Base-by-base conservation (phyloP, 1,140 invertebrate species). In the Bombus vancouverensis region DNA sequence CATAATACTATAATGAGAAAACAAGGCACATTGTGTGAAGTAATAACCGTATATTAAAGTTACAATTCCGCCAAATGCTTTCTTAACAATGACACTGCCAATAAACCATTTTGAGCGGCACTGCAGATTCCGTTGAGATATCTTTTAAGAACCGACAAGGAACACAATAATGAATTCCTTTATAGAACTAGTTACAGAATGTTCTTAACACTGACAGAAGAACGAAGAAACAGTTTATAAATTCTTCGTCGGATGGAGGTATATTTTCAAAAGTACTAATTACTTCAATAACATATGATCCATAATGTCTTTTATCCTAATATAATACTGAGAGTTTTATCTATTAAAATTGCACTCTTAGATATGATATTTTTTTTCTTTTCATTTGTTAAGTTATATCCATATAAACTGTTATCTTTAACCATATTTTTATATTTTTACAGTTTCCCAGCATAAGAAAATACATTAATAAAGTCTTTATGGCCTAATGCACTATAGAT, bases 1-100 rank as follows among this genome's bases (percentile, higher is more conserved):
- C 77, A 68, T 87, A 81, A 83, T 84, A 83, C 83, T 79, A 66
- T 74, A 78, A 85, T 85, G 88, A 84, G 32, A 39, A 68, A 85
- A 68, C 62, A 68, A 80, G 80, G 68, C 68, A 83, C 59, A 76
- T 53, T n/a, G 66, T 73, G 80, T 53, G 25, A 71, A 75, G 59
- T 59, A 66, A 39, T 81, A 76, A 37, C n/a, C 44, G 6, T 59
- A 25, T 84, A 76, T 42, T 81, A 59, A 84, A 85, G n/a, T 72
- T 62, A 25, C 32, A 68, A 65, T 25, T 84, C 12, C 32, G 66
- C 47, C 25, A 68, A 59, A 87, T 85, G 83, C 28, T 80, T 62
- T 85, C 62, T 59, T 71, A 87, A 13, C 83, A 81, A 87, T 85
- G 83, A 66, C 86, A 85, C 62, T 80, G 62, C 71, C 72, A 66